A percentile compares a stretch with the other conserved stretches of the same genome.
These are phyloP conservation scores for Mallotus villosus DNA, from an alignment of 2,797 vertebrate species.

Conservation along the genomic window DNA sequence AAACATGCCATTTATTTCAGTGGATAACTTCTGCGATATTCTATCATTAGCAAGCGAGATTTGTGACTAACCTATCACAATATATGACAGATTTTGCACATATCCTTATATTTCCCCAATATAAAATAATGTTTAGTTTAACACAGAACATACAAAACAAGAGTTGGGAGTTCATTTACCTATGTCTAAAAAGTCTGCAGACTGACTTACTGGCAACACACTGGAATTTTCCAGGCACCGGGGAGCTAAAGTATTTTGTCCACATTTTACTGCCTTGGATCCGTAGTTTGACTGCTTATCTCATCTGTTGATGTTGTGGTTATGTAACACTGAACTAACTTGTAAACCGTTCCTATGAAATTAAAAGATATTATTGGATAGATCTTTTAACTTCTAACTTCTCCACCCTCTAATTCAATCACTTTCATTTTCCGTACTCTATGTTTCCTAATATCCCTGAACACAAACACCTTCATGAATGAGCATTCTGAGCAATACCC, in stretches of 20 bases:
- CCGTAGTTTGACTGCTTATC: background rate
- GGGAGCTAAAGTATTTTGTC: background rate
- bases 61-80: too few species aligned
- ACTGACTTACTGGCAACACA: background rate
- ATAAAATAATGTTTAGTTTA: background rate
- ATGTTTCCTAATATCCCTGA: background rate
- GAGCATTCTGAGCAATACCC: background rate
- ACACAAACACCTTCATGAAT: background rate
- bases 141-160: background rate
- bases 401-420: too few species aligned
- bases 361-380: too few species aligned
- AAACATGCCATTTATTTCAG: background rate
- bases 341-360: too few species aligned
- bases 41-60: too few species aligned
- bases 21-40: background rate
- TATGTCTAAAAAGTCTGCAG: background rate
- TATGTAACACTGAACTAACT: background rate
- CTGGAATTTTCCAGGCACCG: background rate
- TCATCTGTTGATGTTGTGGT: background rate
- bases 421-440: too few species aligned
- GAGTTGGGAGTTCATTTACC: too few species aligned
- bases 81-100: too few species aligned
- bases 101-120: background rate
- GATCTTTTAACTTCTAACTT: too few species aligned
- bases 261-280: slow-evolving; percentile 3